Conservation (phyloP, 23 tunicate genomes). For the Trididemnum nubilum region DNA sequence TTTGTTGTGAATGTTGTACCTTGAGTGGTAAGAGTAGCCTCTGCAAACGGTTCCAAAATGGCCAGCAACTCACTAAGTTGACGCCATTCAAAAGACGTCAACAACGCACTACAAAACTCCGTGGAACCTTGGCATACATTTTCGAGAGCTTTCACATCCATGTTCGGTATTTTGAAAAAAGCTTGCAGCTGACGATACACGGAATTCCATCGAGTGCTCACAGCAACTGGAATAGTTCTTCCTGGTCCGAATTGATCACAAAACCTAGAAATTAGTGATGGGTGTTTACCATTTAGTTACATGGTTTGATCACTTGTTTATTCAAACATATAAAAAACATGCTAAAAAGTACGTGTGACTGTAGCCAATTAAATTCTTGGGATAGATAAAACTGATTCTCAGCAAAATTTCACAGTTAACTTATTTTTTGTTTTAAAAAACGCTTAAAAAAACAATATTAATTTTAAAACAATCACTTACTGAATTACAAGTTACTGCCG, state of each 20-base stretch:
- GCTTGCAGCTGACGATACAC: slow-evolving; percentile 3
- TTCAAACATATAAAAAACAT: background rate
- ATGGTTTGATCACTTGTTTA: background rate
- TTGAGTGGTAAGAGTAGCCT: background rate
- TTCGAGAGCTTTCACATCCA: background rate
- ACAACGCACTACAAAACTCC: background rate
- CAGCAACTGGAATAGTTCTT: slow-evolving; percentile 1
- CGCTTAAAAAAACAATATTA: background rate
- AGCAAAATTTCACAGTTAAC: background rate
- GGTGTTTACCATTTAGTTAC: background rate
- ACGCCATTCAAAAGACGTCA: background rate
- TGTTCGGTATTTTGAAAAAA: background rate
- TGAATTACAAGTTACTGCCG: slow-evolving; percentile 1
- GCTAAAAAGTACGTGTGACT: background rate
- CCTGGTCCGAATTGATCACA: slow-evolving; percentile 2
- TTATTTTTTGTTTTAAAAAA: background rate
- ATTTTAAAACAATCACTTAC: background rate
- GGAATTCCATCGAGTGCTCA: background rate
- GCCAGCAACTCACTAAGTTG: background rate
- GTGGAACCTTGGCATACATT: background rate
- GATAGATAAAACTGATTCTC: background rate
- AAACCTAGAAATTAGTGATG: background rate
- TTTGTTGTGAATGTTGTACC: background rate
- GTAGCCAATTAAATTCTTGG: background rate
- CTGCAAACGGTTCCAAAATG: background rate